These are phyloP conservation scores for Porites lobata DNA, from an alignment of 92 coral and sea anemone genomes.

Conservation along the genomic window DNA sequence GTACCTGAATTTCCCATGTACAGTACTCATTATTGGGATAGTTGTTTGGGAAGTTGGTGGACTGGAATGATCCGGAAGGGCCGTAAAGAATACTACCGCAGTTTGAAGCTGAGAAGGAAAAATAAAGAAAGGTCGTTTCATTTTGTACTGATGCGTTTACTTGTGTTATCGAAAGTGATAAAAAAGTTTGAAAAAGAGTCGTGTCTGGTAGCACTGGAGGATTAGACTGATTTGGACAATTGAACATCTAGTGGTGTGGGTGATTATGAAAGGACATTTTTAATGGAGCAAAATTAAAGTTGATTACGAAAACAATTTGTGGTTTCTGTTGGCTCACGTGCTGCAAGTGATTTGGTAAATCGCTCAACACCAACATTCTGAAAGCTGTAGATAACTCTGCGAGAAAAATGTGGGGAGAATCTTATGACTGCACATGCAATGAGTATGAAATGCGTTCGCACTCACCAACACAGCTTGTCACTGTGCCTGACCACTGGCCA, in stretches of 20 bases:
- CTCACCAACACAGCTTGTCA: slow-evolving; percentile 86
- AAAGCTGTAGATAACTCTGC: not conserved
- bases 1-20: slow-evolving; percentile 96
- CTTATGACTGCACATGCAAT: no score
- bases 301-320: no score
- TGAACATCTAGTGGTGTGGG: not conserved
- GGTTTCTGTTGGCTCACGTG: no score
- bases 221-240: not conserved
- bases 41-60: slow-evolving; percentile 92
- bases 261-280: not conserved
- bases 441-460: not conserved
- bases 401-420: not conserved
- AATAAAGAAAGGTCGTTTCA: not conserved
- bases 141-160: not conserved
- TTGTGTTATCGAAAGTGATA: not conserved
- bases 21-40: slow-evolving; percentile 94
- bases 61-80: slow-evolving; percentile 88
- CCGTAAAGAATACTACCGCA: slow-evolving; percentile 90
- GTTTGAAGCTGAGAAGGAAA: slow-evolving; percentile 71
- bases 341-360: no score
- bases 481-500: slow-evolving; percentile 93
- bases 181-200: not conserved
- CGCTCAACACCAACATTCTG: no score
- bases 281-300: no score
- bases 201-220: not conserved